Percentiles rank a stretch among this genome's conserved stretches.
Conservation (phyloP, 2,888 invertebrate species). For the Leucoma salicis region DNA sequence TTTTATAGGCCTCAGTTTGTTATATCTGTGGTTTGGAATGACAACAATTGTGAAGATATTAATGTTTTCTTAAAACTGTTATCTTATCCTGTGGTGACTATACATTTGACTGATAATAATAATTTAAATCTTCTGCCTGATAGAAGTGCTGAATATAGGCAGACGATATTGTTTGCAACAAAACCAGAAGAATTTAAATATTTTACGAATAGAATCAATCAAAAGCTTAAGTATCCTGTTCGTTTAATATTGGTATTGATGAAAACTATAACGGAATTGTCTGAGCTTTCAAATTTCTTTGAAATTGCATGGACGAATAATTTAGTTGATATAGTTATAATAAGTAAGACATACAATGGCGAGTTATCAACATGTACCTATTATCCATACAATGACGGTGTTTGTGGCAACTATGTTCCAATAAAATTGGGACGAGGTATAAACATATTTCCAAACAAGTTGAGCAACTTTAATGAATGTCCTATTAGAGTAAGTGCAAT, state of each 20-base stretch:
- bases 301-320: conserved; percentile 48
- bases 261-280: conserved; percentile 13
- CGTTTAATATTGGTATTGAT: conserved; percentile 43
- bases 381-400: conserved; percentile 44
- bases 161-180: conserved; percentile 47
- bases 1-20: conserved; percentile 33
- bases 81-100: conserved; percentile 35
- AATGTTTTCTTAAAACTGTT: conserved; percentile 38
- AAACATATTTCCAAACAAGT: conserved; percentile 48
- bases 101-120: conserved; percentile 23
- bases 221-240: conserved; percentile 35
- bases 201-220: conserved; percentile 36
- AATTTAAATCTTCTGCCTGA: conserved; percentile 19
- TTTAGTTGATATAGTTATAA: conserved; percentile 46
- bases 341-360: conserved; percentile 29
- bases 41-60: conserved; percentile 24
- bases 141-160: conserved; percentile 33
- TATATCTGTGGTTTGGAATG: conserved; percentile 45
- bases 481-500: conserved; percentile 40
- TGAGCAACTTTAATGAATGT: conserved; percentile 51
- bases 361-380: conserved; percentile 43
- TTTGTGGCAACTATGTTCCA: conserved; percentile 45
- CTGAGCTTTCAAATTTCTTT: conserved; percentile 31
- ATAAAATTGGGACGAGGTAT: conserved; percentile 28
- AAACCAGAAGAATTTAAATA: conserved; percentile 37